Conservation (phyloP, 2,113 vertebrate species). For the Pluvialis apricaria region DNA sequence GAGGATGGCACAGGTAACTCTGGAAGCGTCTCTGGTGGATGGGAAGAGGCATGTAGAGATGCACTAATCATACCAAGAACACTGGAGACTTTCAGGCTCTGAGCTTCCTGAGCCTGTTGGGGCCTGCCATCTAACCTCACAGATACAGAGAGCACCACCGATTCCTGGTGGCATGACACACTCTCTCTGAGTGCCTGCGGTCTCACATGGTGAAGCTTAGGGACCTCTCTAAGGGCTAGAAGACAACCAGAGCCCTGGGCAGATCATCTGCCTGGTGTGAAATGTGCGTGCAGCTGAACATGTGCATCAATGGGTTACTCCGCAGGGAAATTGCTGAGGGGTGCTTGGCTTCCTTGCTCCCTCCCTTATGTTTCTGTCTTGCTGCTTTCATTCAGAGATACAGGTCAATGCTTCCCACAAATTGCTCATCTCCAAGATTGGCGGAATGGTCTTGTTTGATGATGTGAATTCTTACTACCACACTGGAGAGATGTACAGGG, state of each 20-base stretch:
- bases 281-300: neutral
- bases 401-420: conserved; percentile 23
- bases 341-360: neutral
- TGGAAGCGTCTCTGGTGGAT: neutral
- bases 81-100: neutral
- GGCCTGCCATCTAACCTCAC: neutral
- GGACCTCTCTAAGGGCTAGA: neutral
- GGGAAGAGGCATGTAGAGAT: neutral
- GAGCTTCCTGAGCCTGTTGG: neutral
- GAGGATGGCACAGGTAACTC: conserved; percentile 66
- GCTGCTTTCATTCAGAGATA: conserved; percentile 10
- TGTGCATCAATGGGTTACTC: neutral
- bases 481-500: conserved; percentile 49
- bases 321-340: neutral
- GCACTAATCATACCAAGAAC: neutral
- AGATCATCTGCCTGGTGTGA: neutral
- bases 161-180: accelerated
- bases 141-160: neutral
- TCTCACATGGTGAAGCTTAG: neutral
- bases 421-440: conserved; percentile 45
- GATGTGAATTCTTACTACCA: conserved; percentile 65
- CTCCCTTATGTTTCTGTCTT: neutral
- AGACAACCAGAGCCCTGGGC: neutral
- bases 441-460: conserved; percentile 28
- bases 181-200: neutral